These are phyloP conservation scores for Drosophila leontia DNA, from an alignment of 1,140 invertebrate species.

Conservation along the genomic window DNA sequence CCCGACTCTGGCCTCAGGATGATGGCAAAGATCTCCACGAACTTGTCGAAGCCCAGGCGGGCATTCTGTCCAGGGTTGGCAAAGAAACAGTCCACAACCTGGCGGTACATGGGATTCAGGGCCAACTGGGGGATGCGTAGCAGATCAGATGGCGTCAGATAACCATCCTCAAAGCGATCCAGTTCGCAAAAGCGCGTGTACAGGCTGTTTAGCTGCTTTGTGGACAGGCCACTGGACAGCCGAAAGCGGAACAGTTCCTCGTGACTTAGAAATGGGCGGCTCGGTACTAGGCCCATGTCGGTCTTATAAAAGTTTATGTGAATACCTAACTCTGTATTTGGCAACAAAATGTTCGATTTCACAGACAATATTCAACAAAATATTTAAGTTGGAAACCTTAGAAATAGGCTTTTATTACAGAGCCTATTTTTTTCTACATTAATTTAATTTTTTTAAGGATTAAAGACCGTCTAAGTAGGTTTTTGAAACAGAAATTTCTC, in stretches of 20 bases:
- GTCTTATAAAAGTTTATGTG: neutral
- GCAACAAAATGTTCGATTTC: neutral
- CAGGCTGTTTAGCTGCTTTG: conserved; percentile 45
- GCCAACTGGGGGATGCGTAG: conserved; percentile 61
- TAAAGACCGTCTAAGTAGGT: no score
- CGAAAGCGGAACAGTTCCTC: neutral
- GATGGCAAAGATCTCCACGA: conserved; percentile 46
- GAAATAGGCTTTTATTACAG: no score
- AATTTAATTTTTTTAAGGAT: no score
- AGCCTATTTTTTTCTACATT: neutral
- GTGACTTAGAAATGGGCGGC: neutral
- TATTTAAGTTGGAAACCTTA: neutral
- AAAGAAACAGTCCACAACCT: conserved; percentile 64
- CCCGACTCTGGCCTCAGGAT: conserved; percentile 39
- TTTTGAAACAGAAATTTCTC: no score
- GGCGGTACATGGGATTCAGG: conserved; percentile 54
- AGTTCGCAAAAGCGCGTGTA: conserved; percentile 45
- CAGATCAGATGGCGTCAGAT: conserved; percentile 64
- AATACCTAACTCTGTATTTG: neutral
- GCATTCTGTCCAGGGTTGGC: conserved; percentile 5
- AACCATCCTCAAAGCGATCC: conserved; percentile 53
- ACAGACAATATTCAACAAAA: neutral
- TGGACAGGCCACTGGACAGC: conserved; percentile 19
- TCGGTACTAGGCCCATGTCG: conserved; percentile 1
- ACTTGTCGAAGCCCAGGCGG: conserved; percentile 47